Evolutionary conservation across 1,140 invertebrate species (phyloP).

Genomic region (Drosophila quadrilineata): DNA sequence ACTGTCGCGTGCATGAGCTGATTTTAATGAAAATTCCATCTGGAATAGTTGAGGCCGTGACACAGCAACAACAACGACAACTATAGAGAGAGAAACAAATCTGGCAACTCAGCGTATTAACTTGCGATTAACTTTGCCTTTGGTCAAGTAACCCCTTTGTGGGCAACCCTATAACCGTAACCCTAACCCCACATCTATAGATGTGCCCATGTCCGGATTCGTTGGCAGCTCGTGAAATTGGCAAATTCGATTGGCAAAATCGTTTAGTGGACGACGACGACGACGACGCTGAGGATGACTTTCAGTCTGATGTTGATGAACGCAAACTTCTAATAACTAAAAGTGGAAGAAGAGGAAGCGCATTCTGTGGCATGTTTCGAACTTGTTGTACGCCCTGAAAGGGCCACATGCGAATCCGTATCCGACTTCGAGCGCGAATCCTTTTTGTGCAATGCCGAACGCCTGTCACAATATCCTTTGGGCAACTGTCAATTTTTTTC

Average conservation of each 20-base stretch:
- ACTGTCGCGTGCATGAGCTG: constrained; percentile 66
- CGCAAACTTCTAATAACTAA: constrained; percentile 60
- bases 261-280: constrained; percentile 56
- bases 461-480: constrained; percentile 79
- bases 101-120: constrained; percentile 78
- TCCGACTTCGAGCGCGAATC: constrained; percentile 53
- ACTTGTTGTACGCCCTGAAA: constrained; percentile 2
- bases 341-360: not conserved
- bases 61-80: constrained; percentile 34
- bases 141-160: constrained; percentile 69
- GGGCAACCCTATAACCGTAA: not conserved
- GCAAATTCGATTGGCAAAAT: constrained; percentile 75
- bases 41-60: constrained; percentile 68
- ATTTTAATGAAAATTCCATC: constrained; percentile 79
- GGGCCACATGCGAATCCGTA: constrained; percentile 39
- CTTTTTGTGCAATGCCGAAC: constrained; percentile 17
- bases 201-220: constrained; percentile 8
- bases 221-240: constrained; percentile 64
- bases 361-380: constrained; percentile 39
- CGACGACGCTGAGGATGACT: constrained; percentile 8
- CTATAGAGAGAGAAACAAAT: constrained; percentile 57
- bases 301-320: not conserved
- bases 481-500: constrained; percentile 66
- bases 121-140: constrained; percentile 76
- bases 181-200: too few relatives aligned